Conservation (phyloP, 1,140 invertebrate genomes). For the Drosophila arawakana region DNA sequence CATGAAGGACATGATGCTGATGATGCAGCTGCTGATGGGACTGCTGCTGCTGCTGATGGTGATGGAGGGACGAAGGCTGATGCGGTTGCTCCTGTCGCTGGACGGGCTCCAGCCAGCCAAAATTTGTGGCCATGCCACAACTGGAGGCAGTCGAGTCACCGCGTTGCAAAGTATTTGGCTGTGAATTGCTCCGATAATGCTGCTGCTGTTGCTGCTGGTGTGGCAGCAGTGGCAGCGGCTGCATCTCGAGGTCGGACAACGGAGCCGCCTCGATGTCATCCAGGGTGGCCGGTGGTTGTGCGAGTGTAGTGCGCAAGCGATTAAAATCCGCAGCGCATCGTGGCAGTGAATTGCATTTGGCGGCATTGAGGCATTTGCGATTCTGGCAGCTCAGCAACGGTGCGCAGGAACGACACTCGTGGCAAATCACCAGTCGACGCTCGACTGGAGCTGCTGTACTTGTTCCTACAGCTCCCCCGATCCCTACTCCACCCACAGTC, state of each 20-base stretch:
- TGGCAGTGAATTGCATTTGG: conserved; percentile 85
- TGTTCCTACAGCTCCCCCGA: too few relatives aligned
- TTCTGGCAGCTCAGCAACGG: conserved; percentile 79
- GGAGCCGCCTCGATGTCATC: conserved; percentile 81
- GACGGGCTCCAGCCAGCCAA: conserved; percentile 67
- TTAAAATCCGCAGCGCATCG: conserved; percentile 83
- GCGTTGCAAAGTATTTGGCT: conserved; percentile 80
- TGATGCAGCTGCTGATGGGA: conserved; percentile 26
- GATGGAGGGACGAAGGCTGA: conserved; percentile 26
- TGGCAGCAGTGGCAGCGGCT: conserved; percentile 52
- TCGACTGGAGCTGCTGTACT: conserved; percentile 21
- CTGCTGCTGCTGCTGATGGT: conserved; percentile 41
- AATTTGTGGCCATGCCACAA: conserved; percentile 33
- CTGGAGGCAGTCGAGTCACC: conserved; percentile 75
- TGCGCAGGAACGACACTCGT: conserved; percentile 79
- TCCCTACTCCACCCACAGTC: too few relatives aligned
- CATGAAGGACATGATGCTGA: conserved; percentile 38
- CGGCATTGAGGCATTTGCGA: conserved; percentile 83
- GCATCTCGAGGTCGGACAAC: conserved; percentile 57
- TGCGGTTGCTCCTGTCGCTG: conserved; percentile 34
- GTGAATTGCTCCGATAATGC: conserved; percentile 80
- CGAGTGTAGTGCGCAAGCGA: conserved; percentile 78
- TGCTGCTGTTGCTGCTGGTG: conserved; percentile 65
- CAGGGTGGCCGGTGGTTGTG: conserved; percentile 74
- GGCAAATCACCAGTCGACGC: conserved; percentile 75